These are phyloP conservation scores for Dorcus parallelipipedus DNA, from an alignment of 2,888 invertebrate genomes.

Conservation along the genomic window DNA sequence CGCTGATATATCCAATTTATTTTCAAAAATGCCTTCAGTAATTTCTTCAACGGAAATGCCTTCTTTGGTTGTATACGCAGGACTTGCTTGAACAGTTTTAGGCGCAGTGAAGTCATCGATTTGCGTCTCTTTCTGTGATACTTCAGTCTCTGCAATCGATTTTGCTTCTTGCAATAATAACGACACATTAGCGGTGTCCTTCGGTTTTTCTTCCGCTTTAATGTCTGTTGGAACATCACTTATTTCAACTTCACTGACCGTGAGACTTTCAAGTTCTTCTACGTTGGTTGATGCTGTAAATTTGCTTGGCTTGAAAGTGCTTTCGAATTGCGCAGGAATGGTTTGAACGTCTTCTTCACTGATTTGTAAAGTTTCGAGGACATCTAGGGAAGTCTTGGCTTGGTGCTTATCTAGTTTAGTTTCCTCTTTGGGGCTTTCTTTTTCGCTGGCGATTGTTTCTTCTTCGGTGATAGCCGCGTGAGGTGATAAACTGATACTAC, in stretches of 20 bases:
- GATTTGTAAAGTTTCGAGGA: constrained; percentile 53
- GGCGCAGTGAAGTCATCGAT: constrained; percentile 51
- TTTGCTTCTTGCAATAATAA: constrained; percentile 65
- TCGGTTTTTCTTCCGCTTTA: constrained; percentile 41
- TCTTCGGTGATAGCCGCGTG: constrained; percentile 45
- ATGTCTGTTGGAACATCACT: constrained; percentile 50
- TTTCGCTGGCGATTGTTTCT: constrained; percentile 46
- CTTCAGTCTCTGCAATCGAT: constrained; percentile 59
- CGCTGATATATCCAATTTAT: constrained; percentile 52
- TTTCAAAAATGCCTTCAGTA: constrained; percentile 54
- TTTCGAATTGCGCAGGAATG: constrained; percentile 49
- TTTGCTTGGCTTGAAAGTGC: constrained; percentile 44
- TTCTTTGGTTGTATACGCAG: constrained; percentile 59
- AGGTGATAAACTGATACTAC: constrained; percentile 46
- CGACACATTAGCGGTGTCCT: constrained; percentile 56
- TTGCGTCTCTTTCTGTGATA: constrained; percentile 59
- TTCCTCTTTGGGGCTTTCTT: constrained; percentile 39
- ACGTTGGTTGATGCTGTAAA: constrained; percentile 47
- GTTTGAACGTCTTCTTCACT: constrained; percentile 54
- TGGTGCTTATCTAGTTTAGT: constrained; percentile 33
- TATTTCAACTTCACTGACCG: constrained; percentile 47
- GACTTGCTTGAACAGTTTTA: constrained; percentile 54
- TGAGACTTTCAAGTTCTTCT: constrained; percentile 49
- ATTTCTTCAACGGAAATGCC: constrained; percentile 63
- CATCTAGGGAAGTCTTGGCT: constrained; percentile 42